Percentiles rank a stretch among this genome's conserved stretches.
Conservation (phyloP, 2,113 vertebrate species). For the Peromyscus californicus region DNA sequence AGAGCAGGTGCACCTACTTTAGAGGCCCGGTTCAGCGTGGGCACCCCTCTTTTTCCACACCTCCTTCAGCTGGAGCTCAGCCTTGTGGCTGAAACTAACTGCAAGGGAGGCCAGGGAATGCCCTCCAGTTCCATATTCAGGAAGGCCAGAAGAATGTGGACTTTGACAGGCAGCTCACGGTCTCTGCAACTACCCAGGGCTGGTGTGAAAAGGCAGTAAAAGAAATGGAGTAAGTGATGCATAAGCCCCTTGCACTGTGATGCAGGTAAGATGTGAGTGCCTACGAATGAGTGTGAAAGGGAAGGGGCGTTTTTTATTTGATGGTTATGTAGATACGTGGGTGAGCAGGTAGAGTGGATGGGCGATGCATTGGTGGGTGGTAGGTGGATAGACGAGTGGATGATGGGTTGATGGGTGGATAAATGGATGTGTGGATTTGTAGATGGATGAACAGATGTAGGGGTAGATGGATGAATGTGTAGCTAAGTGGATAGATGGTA, state of each 20-base stretch:
- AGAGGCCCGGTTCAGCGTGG: not conserved
- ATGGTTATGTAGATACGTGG: not conserved
- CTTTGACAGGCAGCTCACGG: fast-evolving
- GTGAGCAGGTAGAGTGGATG: not conserved
- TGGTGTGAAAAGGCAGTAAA: not conserved
- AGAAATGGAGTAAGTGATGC: not conserved
- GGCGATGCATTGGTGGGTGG: not conserved
- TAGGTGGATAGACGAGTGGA: not conserved
- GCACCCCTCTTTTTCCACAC: too few relatives aligned
- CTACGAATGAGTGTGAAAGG: not conserved
- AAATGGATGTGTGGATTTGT: not conserved
- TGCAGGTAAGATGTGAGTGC: too few relatives aligned
- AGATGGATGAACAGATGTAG: not conserved
- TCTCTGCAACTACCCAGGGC: not conserved
- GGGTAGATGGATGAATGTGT: not conserved
- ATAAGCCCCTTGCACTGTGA: not conserved
- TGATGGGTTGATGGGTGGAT: not conserved
- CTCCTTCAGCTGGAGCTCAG: not conserved
- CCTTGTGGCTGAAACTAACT: not conserved
- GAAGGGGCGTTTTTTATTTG: not conserved
- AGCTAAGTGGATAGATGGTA: not conserved
- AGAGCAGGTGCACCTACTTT: not conserved
- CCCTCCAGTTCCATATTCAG: not conserved
- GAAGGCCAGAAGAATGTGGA: not conserved
- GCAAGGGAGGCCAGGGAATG: not conserved